Conservation (phyloP, 2,797 vertebrate species). For the Jordanella pulchra region DNA sequence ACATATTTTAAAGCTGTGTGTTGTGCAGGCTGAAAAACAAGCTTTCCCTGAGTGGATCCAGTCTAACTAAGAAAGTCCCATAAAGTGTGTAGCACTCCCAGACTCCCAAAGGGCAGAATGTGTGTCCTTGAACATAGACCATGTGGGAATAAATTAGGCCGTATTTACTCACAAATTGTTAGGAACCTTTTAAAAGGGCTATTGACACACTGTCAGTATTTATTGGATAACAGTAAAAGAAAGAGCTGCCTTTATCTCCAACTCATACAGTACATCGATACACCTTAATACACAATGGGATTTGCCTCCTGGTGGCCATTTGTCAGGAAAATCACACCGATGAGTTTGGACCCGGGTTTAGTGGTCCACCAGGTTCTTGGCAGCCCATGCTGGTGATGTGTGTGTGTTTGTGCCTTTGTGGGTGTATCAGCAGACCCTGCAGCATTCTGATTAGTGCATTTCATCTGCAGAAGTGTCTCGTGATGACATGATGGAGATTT, state of each 20-base stretch:
- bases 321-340: slow-evolving; percentile 33
- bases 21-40: slow-evolving; percentile 6
- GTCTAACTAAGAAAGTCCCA: slow-evolving; percentile 6
- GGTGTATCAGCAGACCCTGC: slow-evolving; percentile 3
- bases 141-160: neutral
- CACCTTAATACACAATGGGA: neutral
- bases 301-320: slow-evolving; percentile 15
- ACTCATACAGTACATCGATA: slow-evolving; percentile 3
- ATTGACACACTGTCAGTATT: neutral
- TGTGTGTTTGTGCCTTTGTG: slow-evolving; percentile 12
- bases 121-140: slow-evolving; percentile 6
- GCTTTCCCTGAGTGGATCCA: slow-evolving; percentile 21
- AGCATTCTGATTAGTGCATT: slow-evolving; percentile 25
- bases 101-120: neutral
- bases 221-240: slow-evolving; percentile 2
- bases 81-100: slow-evolving; percentile 4
- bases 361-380: slow-evolving; percentile 11
- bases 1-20: slow-evolving; percentile 5
- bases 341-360: slow-evolving; percentile 27
- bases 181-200: neutral
- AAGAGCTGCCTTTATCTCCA: slow-evolving; percentile 14
- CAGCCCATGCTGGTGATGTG: slow-evolving; percentile 6
- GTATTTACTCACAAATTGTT: neutral
- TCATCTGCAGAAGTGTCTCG: slow-evolving; percentile 36
- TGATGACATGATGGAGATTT: slow-evolving; percentile 40